A percentile compares a stretch with the other conserved stretches of the same genome.
phyloP scores from a whole-genome alignment of 2,797 vertebrate species.

The Gallinago nigripennis region DNA sequence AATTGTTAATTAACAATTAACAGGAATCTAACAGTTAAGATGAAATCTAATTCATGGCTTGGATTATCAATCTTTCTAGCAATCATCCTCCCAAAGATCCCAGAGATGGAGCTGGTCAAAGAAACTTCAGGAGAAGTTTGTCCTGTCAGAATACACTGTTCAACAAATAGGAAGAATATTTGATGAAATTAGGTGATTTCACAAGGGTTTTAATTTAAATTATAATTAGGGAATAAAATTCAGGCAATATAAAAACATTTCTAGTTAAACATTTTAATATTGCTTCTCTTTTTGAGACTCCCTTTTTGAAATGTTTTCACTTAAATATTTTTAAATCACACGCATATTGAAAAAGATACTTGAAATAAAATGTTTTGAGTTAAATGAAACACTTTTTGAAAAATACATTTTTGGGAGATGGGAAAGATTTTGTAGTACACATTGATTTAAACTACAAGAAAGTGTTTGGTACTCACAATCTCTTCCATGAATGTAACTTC shows the following conservation, averaged over 20 bases:
- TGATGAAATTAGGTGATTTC: neutral
- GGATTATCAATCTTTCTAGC: neutral
- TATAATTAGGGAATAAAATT: neutral
- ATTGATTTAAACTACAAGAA: neutral
- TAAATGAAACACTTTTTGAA: rapidly evolving
- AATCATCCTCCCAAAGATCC: rapidly evolving
- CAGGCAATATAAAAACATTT: neutral
- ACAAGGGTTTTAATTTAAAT: neutral
- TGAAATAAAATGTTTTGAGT: neutral
- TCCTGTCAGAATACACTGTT: neutral
- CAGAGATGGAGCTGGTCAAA: neutral
- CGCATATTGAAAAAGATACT: rapidly evolving
- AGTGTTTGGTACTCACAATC: neutral
- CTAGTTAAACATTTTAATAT: neutral
- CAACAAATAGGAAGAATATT: neutral
- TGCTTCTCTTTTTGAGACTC: neutral
- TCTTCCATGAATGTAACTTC: neutral
- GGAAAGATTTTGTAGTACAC: neutral
- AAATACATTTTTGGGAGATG: neutral
- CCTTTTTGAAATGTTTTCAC: neutral
- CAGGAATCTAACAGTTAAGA: neutral
- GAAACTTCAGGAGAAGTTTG: neutral
- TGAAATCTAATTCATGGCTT: neutral
- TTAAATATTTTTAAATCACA: neutral
- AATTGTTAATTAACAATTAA: neutral